A percentile compares a stretch with the other conserved stretches of the same genome.
These are phyloP conservation scores for Plecotus auritus DNA, from an alignment of 2,113 vertebrate species.

Conservation along the genomic window DNA sequence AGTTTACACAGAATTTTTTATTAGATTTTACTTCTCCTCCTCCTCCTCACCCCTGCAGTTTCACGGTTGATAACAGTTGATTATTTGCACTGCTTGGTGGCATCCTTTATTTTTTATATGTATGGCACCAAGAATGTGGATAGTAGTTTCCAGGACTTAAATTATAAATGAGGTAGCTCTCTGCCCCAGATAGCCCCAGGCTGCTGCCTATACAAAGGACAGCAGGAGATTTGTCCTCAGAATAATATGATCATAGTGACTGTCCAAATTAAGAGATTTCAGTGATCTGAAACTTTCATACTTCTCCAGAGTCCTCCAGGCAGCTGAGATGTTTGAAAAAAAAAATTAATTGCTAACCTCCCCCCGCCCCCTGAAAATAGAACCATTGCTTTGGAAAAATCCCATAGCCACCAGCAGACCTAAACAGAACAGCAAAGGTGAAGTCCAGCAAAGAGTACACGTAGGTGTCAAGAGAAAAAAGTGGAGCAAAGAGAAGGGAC, in stretches of 20 bases:
- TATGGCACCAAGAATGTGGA: not conserved
- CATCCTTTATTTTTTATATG: slow-evolving; percentile 56
- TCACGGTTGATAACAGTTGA: slow-evolving; percentile 47
- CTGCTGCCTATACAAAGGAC: slow-evolving; percentile 22
- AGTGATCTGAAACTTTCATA: slow-evolving; percentile 18
- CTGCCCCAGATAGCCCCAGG: slow-evolving; percentile 14
- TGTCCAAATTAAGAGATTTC: slow-evolving; percentile 57
- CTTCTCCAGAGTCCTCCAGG: slow-evolving; percentile 43
- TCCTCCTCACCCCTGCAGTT: slow-evolving; percentile 37
- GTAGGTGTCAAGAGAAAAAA: not conserved
- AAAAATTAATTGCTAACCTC: slow-evolving; percentile 34
- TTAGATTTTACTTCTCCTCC: slow-evolving; percentile 23
- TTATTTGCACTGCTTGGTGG: slow-evolving; percentile 51
- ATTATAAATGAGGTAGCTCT: slow-evolving; percentile 54
- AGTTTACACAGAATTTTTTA: slow-evolving; percentile 78
- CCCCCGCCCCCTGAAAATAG: not conserved
- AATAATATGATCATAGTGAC: slow-evolving; percentile 7
- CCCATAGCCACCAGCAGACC: not conserved
- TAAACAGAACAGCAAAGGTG: not conserved
- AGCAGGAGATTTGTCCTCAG: not conserved
- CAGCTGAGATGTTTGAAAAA: slow-evolving; percentile 53
- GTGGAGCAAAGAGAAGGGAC: not conserved
- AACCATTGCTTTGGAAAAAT: slow-evolving; percentile 24
- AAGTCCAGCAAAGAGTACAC: slow-evolving; percentile 14
- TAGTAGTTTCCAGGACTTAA: slow-evolving; percentile 25